A percentile compares a stretch with the other conserved stretches of the same genome.
Conservation (phyloP, 1,140 invertebrate genomes). For the Thaumatotibia leucotreta region DNA sequence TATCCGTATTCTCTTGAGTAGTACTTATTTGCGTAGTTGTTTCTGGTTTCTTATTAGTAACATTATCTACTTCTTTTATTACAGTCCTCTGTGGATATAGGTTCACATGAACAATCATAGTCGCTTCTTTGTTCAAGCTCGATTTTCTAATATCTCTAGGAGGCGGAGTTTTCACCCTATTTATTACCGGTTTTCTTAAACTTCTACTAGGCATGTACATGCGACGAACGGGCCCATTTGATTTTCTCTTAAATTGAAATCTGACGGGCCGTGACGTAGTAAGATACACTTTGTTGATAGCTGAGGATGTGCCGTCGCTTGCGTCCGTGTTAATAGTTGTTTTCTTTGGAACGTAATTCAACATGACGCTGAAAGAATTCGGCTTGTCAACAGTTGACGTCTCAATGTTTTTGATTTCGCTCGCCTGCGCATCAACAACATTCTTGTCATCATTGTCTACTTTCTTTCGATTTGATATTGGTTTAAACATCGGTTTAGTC, state of each 20-base stretch:
- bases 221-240: slow-evolving; percentile 32
- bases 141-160: not conserved
- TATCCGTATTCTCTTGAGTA: not conserved
- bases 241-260: slow-evolving; percentile 54
- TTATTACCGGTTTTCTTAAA: slow-evolving; percentile 19
- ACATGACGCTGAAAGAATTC: slow-evolving; percentile 46
- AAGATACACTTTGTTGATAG: slow-evolving; percentile 47
- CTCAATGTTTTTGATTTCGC: slow-evolving; percentile 17
- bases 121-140: slow-evolving; percentile 19
- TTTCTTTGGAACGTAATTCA: slow-evolving; percentile 42
- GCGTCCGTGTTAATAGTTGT: slow-evolving; percentile 15
- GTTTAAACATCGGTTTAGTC: slow-evolving; percentile 39
- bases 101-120: slow-evolving; percentile 47
- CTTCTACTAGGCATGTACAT: slow-evolving; percentile 27
- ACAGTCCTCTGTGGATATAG: slow-evolving; percentile 32
- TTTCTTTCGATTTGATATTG: slow-evolving; percentile 30
- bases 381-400: slow-evolving; percentile 22
- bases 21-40: not conserved
- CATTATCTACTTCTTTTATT: slow-evolving; percentile 19
- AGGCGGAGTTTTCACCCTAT: not conserved
- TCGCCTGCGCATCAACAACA: slow-evolving; percentile 16
- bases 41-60: slow-evolving; percentile 5
- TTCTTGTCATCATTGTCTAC: slow-evolving; percentile 29
- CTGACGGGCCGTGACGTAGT: slow-evolving; percentile 45
- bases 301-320: slow-evolving; percentile 10